These are phyloP conservation scores for Dascillus cervinus DNA, from an alignment of 2,888 invertebrate genomes.

Conservation along the genomic window DNA sequence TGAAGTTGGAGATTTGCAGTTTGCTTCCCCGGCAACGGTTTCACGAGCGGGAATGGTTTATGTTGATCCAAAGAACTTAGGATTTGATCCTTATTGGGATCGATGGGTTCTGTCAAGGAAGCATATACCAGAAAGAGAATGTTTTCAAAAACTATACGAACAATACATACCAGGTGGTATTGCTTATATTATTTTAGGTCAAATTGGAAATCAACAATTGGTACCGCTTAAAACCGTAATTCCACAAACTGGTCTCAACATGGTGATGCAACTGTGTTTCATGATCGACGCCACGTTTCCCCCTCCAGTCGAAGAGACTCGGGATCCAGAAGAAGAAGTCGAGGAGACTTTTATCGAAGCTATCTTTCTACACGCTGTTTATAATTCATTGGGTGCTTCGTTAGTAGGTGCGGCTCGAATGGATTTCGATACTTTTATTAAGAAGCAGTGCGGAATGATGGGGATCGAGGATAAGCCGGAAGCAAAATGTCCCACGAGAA, in stretches of 20 bases:
- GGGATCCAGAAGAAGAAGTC: conserved; percentile 44
- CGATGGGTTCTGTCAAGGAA: conserved; percentile 62
- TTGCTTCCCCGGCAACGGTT: conserved; percentile 88
- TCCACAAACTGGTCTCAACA: conserved; percentile 76
- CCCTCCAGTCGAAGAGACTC: conserved; percentile 38
- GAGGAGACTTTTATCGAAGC: conserved; percentile 59
- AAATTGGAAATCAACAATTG: conserved; percentile 64
- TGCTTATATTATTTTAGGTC: conserved; percentile 62
- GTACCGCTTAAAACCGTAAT: conserved; percentile 73
- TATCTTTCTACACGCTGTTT: conserved; percentile 66
- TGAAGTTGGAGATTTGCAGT: conserved; percentile 84
- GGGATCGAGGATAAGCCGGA: conserved; percentile 57
- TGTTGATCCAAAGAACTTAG: conserved; percentile 86
- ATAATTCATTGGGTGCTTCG: conserved; percentile 78
- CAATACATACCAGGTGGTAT: conserved; percentile 68
- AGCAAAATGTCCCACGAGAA: conserved; percentile 60
- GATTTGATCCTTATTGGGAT: conserved; percentile 80
- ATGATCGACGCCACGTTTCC: conserved; percentile 70
- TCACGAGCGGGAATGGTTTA: conserved; percentile 92
- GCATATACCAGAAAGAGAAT: conserved; percentile 41
- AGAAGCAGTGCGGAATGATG: conserved; percentile 64
- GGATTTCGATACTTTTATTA: conserved; percentile 74
- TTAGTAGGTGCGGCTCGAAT: conserved; percentile 59
- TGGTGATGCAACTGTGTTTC: conserved; percentile 77
- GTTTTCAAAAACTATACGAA: conserved; percentile 53